These are phyloP conservation scores for Trogon surrucura DNA, from an alignment of 2,113 vertebrate species.

Conservation along the genomic window DNA sequence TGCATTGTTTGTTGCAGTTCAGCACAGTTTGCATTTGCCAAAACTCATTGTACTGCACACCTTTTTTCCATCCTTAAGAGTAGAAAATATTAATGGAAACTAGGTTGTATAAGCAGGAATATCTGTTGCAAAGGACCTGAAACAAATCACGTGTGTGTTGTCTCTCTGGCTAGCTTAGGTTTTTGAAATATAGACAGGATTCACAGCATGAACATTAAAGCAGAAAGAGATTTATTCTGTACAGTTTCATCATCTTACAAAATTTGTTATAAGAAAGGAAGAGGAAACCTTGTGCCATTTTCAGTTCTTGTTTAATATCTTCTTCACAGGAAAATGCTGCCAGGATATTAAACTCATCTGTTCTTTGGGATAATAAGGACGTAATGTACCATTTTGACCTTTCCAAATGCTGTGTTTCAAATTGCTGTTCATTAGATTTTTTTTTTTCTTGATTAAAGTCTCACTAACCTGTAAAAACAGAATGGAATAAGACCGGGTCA, in stretches of 20 bases:
- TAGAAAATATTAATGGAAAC: background rate
- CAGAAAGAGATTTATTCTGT: constrained; percentile 47
- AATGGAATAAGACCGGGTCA: constrained; percentile 48
- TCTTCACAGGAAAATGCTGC: constrained; percentile 35
- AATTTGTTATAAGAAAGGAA: constrained; percentile 1
- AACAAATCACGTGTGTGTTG: background rate
- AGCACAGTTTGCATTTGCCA: background rate
- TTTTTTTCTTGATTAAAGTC: constrained; percentile 36
- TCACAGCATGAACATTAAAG: background rate
- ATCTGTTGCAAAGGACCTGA: background rate
- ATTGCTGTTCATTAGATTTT: constrained; percentile 19
- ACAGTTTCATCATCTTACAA: constrained; percentile 3
- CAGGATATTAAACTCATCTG: constrained; percentile 58
- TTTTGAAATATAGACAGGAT: background rate
- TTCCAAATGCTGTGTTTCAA: constrained; percentile 60
- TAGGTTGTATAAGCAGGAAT: background rate
- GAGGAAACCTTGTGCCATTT: constrained; percentile 18
- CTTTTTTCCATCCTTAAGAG: background rate
- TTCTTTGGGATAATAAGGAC: constrained; percentile 62
- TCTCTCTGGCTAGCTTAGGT: background rate
- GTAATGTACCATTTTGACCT: constrained; percentile 63
- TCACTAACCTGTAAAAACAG: constrained; percentile 51
- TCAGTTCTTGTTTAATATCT: constrained; percentile 42
- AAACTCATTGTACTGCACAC: background rate
- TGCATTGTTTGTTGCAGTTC: background rate